Base-by-base conservation (phyloP, 2,113 vertebrate genomes). In the Leptobrachium leishanense region DNA sequence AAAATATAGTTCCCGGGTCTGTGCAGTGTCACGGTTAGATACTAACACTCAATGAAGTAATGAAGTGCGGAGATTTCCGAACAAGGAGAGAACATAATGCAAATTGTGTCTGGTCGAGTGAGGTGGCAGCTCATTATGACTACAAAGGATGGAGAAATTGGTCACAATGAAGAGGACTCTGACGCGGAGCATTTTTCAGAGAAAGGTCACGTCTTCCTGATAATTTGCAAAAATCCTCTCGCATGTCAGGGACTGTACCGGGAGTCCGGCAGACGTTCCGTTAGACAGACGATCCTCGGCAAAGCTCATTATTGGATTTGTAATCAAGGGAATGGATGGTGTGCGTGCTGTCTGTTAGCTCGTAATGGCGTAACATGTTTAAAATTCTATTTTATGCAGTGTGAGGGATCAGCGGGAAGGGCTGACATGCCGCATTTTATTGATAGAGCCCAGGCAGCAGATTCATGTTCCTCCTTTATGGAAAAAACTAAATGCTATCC, bases 171-270 rank as follows among this genome's bases (percentile, higher is more conserved):
- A 59, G 1, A 59, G 3, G 13, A 59, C 3, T 4, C 4, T 13
- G 13, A 12, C 55, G 11, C 31, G 44, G 31, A 1, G 46, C 44
- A 39, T 70, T 50, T 70, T 46, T 70, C 68, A 50, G 12, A 12
- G n/a, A 53, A 50, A 70, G 44, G 68, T 50, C 44, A 31, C 15
- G 46, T 8, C 13, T n/a, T 50, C n/a, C 43, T 31, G n/a, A 8
- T 70, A 50, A 70, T 70, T 46, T 53, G n/a, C n/a, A 70, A 15
- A 15, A 70, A 50, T 70, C 13, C 44, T 70, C 68, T 50, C 15
- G 2, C 9, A 70, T 39, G 68, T 53, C 44, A 50, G 20, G 20
- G 68, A 70, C 9, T 39, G 43, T 31, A 39, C 2, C 43, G 68
- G 7, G 8, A 46, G 9, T 44, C 6, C 31, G 20, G 43, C 68